Percentiles rank a stretch among this genome's conserved stretches.
Evolutionary conservation across 2,888 invertebrate species (phyloP).

Genomic region (Eledona agricola): DNA sequence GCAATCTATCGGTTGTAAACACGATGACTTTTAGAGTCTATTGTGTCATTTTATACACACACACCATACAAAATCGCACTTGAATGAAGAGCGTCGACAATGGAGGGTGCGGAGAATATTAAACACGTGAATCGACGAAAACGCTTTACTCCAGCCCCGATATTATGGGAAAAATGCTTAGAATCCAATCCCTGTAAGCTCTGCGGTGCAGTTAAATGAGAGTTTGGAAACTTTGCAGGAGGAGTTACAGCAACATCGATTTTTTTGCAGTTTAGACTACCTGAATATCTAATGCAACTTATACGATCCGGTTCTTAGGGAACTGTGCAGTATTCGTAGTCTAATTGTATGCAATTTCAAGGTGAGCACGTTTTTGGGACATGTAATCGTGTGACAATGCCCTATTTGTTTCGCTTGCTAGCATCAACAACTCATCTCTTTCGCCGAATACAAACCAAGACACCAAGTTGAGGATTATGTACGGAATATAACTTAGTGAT

Average conservation of each 20-base stretch:
- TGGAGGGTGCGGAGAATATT: slow-evolving; percentile 3
- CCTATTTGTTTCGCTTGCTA: slow-evolving; percentile 17
- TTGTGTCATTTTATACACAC: slow-evolving; percentile 10
- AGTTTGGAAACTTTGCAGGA: too few species aligned
- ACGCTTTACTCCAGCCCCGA: too few species aligned
- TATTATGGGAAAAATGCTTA: too few species aligned
- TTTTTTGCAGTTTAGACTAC: too few species aligned
- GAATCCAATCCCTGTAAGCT: too few species aligned
- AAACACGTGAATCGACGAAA: neutral
- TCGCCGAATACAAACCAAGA: too few species aligned
- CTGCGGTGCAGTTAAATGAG: too few species aligned
- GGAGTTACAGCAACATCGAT: too few species aligned
- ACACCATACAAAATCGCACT: slow-evolving; percentile 7
- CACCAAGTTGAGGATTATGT: too few species aligned
- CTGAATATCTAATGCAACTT: slow-evolving; percentile 6
- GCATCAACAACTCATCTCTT: neutral
- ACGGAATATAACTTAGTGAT: too few species aligned
- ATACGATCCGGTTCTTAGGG: slow-evolving; percentile 23
- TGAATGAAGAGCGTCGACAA: slow-evolving; percentile 1
- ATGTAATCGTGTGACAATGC: slow-evolving; percentile 18
- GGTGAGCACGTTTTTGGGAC: slow-evolving; percentile 12
- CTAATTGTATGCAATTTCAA: slow-evolving; percentile 19
- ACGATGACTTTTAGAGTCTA: neutral
- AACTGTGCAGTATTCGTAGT: slow-evolving; percentile 16
- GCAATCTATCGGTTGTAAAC: slow-evolving; percentile 1